A percentile compares a stretch with the other conserved stretches of the same genome.
phyloP scores from a whole-genome alignment of 2,797 vertebrate species.

The Sebastolobus altivelis region DNA sequence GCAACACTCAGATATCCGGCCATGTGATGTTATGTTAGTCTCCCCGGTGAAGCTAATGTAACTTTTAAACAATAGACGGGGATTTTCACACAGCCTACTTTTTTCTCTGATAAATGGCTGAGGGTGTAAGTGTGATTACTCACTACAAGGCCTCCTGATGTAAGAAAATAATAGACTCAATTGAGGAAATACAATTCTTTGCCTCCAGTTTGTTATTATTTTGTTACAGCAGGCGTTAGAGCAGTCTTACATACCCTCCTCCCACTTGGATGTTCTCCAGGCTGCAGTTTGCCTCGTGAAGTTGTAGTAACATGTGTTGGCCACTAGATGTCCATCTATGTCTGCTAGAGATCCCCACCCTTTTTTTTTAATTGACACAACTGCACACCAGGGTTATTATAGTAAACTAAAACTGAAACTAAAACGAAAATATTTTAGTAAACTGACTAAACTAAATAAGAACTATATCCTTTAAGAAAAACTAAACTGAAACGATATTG shows the following conservation, averaged over 20 bases:
- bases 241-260: not conserved
- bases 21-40: too few species aligned
- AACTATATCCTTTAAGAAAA: too few species aligned
- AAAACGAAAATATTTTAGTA: too few species aligned
- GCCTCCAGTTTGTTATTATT: not conserved
- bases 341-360: too few species aligned
- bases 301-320: not conserved
- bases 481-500: too few species aligned
- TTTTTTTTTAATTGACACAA: not conserved
- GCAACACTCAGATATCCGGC: too few species aligned
- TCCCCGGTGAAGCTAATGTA: not conserved
- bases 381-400: too few species aligned
- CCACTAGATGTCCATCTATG: constrained; percentile 38
- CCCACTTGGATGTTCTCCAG: not conserved
- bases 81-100: not conserved
- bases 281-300: not conserved
- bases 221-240: not conserved
- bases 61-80: not conserved
- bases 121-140: not conserved
- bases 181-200: not conserved
- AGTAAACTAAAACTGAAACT: too few species aligned
- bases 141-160: not conserved
- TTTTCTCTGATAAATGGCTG: not conserved
- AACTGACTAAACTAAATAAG: too few species aligned
- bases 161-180: not conserved